Percentiles rank a stretch among this genome's conserved stretches.
Evolutionary conservation across 2,797 vertebrate species (phyloP).

Genomic region (Danio tinwini): DNA sequence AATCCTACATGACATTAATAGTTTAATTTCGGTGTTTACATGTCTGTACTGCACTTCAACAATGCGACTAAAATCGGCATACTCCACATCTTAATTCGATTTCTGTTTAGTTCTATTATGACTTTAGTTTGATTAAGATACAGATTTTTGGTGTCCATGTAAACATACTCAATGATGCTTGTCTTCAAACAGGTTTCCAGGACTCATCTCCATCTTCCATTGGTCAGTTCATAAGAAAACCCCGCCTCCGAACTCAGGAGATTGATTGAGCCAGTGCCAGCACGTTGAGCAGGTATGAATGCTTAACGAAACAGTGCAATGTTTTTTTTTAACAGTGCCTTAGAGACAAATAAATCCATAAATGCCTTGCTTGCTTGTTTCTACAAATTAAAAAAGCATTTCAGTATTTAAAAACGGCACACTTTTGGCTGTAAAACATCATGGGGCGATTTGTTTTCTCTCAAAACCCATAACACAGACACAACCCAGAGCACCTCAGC

Average conservation of each 20-base stretch:
- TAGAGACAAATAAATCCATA: background rate
- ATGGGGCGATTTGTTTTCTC: constrained; percentile 8
- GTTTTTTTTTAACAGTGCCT: background rate
- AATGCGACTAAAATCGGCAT: too few species aligned
- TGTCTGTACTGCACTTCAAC: too few species aligned
- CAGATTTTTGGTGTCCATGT: too few species aligned
- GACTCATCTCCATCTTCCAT: background rate
- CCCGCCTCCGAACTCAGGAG: background rate
- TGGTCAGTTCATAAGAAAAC: background rate
- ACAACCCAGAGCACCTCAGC: constrained; percentile 29
- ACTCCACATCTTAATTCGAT: too few species aligned
- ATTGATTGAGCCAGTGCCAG: too few species aligned
- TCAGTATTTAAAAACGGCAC: background rate
- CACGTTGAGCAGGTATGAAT: background rate
- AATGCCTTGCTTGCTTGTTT: background rate
- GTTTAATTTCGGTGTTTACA: too few species aligned
- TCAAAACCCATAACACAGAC: background rate
- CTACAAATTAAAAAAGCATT: background rate
- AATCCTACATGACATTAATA: too few species aligned
- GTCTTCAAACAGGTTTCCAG: background rate
- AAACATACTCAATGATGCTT: background rate
- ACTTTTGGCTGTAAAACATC: constrained; percentile 5
- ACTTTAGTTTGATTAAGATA: too few species aligned
- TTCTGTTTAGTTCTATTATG: too few species aligned
- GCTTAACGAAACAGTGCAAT: background rate